phyloP scores from a whole-genome alignment of 1,140 invertebrate species.

The Philotrypesis tridentata region DNA sequence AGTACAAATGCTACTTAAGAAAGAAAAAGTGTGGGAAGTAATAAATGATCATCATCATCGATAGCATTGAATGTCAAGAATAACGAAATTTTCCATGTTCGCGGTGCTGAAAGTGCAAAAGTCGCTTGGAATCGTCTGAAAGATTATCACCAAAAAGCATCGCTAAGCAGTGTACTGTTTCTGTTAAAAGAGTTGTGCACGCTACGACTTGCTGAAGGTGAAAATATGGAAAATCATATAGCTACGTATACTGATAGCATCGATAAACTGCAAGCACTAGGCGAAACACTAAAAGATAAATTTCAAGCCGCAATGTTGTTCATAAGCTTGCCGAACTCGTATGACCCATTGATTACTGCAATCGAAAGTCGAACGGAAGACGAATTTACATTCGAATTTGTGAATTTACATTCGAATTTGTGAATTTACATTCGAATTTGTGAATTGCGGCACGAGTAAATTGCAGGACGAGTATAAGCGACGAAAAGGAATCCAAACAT shows the following conservation, averaged over 20 bases:
- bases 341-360: conserved; percentile 39
- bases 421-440: background rate
- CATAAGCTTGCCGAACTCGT: conserved; percentile 46
- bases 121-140: conserved; percentile 43
- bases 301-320: conserved; percentile 44
- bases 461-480: background rate
- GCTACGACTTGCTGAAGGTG: background rate
- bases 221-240: conserved; percentile 28
- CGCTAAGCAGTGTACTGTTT: conserved; percentile 4
- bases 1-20: conserved; percentile 48
- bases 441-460: too few relatives aligned
- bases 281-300: conserved; percentile 34
- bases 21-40: conserved; percentile 48
- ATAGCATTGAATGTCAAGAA: conserved; percentile 24
- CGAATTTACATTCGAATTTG: conserved; percentile 1
- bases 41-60: background rate
- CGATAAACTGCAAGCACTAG: conserved; percentile 14
- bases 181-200: conserved; percentile 17
- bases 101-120: conserved; percentile 32
- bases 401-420: background rate
- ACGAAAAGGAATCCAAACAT: background rate
- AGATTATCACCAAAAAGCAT: conserved; percentile 42
- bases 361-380: conserved; percentile 44
- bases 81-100: conserved; percentile 42
- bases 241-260: background rate